These are phyloP conservation scores for Drosophila falleni DNA, from an alignment of 2,888 invertebrate species.

Conservation along the genomic window DNA sequence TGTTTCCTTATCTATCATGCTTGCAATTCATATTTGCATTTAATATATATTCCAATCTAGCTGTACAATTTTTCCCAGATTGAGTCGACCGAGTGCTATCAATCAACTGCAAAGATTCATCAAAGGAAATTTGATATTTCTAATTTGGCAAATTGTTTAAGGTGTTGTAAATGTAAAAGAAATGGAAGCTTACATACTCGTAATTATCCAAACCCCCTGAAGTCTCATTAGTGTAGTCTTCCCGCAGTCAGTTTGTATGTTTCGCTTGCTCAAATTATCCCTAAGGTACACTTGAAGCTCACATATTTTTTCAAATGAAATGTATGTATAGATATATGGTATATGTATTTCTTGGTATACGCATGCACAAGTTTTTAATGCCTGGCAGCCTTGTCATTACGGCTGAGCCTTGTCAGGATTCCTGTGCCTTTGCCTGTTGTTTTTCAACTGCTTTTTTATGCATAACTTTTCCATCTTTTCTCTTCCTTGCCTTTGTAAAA, in stretches of 20 bases:
- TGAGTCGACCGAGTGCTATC: slow-evolving; percentile 34
- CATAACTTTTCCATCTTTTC: slow-evolving; percentile 26
- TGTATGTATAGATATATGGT: slow-evolving; percentile 28
- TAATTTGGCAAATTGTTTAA: slow-evolving; percentile 60
- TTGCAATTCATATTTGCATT: neutral
- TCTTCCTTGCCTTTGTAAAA: slow-evolving; percentile 53
- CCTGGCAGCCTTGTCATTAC: slow-evolving; percentile 67
- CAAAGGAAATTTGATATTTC: slow-evolving; percentile 52
- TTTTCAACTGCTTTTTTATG: slow-evolving; percentile 44
- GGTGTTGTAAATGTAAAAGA: slow-evolving; percentile 31
- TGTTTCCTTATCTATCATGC: neutral
- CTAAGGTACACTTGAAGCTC: slow-evolving; percentile 49
- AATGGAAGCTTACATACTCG: slow-evolving; percentile 23
- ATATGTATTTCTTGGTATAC: slow-evolving; percentile 5
- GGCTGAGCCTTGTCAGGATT: slow-evolving; percentile 30
- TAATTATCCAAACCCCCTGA: slow-evolving; percentile 38
- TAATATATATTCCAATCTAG: slow-evolving; percentile 6
- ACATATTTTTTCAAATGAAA: slow-evolving; percentile 44
- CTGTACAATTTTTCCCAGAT: slow-evolving; percentile 2
- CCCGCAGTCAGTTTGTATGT: slow-evolving; percentile 24
- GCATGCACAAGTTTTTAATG: slow-evolving; percentile 55
- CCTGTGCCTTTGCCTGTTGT: slow-evolving; percentile 19
- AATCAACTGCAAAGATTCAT: slow-evolving; percentile 60
- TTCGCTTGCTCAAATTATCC: slow-evolving; percentile 55
- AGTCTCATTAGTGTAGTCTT: slow-evolving; percentile 61